Conservation (phyloP, 2,888 invertebrate species). For the Aporophyla lueneburgensis region DNA sequence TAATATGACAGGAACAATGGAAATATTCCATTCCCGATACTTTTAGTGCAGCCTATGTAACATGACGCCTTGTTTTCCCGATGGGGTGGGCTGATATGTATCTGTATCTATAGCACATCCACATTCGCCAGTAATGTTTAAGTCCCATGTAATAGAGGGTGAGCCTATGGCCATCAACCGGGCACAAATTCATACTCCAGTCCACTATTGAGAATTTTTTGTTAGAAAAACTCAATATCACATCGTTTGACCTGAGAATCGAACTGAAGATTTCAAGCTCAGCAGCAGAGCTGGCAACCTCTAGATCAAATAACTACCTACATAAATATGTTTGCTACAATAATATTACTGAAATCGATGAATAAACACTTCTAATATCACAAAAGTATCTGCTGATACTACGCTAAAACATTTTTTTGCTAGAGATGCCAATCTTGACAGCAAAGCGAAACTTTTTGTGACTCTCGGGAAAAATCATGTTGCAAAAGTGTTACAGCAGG, state of each 20-base stretch:
- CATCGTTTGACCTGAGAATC: background rate
- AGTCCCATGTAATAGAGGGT: too few species aligned
- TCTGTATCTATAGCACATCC: background rate
- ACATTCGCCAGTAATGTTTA: background rate
- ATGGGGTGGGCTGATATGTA: too few species aligned
- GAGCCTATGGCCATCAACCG: background rate
- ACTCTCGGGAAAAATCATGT: slow-evolving; percentile 52
- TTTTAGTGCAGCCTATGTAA: too few species aligned
- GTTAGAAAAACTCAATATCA: background rate
- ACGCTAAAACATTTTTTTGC: slow-evolving; percentile 32
- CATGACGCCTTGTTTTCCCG: too few species aligned
- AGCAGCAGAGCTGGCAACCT: background rate
- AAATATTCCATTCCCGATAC: too few species aligned
- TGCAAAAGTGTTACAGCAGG: slow-evolving; percentile 47
- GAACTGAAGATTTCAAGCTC: background rate
- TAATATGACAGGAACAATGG: too few species aligned
- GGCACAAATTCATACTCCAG: background rate
- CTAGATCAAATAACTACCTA: background rate
- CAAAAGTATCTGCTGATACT: slow-evolving; percentile 11
- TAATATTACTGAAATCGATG: slow-evolving; percentile 2
- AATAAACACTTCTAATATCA: slow-evolving; percentile 34
- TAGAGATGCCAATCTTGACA: slow-evolving; percentile 47
- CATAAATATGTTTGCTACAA: background rate
- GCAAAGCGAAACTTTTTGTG: slow-evolving; percentile 49
- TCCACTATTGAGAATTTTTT: background rate